Evolutionary conservation across 2,113 vertebrate genomes (phyloP).

Genomic region (Gnathonemus echidnorhynchus): DNA sequence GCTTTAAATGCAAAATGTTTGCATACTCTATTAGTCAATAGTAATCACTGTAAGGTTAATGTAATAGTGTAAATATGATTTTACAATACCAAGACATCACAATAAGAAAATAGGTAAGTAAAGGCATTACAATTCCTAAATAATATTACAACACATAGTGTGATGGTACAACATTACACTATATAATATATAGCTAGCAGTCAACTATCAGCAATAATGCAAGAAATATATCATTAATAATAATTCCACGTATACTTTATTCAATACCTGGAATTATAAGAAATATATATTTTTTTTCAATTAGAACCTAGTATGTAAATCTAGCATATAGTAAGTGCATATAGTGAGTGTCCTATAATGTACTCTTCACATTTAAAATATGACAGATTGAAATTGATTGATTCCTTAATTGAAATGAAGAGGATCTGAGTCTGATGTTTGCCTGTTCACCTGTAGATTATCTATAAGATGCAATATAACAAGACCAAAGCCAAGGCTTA

Average conservation of each 20-base stretch:
- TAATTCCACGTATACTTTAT: background rate
- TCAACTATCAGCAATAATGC: background rate
- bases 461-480: slow-evolving; percentile 90
- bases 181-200: no score
- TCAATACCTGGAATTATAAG: background rate
- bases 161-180: background rate
- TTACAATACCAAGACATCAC: background rate
- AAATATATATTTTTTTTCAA: background rate
- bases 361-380: background rate
- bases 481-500: slow-evolving; percentile 86
- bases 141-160: background rate
- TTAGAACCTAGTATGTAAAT: background rate
- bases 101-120: background rate
- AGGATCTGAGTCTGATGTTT: background rate
- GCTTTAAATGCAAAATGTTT: background rate
- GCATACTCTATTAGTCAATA: background rate
- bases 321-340: background rate
- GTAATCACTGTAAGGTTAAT: background rate
- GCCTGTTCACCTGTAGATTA: slow-evolving; percentile 60
- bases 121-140: background rate
- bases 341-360: background rate
- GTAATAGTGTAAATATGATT: background rate
- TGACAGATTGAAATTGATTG: no score
- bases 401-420: background rate
- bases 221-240: background rate